Evolutionary conservation across 2,797 vertebrate species (phyloP), one percentile per base, ranked within the genome.

Genomic region (Molossus alvarezi): DNA sequence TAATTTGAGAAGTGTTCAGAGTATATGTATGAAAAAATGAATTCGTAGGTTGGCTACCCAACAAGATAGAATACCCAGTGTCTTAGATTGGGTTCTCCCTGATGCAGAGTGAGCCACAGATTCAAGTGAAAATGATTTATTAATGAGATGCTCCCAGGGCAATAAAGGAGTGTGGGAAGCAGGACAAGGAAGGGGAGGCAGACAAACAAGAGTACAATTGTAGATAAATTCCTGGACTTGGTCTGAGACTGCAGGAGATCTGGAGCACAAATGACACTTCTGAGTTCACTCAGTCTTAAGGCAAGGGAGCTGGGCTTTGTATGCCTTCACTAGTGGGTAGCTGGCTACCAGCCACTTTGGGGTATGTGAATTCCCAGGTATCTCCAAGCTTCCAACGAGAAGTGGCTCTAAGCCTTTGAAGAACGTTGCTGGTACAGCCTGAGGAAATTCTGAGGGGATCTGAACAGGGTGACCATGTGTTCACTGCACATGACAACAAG

Each of bases 51-150:
- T 62, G 18, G 29, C 21, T 29, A 23, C 27, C 53, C n/a, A 82
- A 69, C 58, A 75, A 86, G 75, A 90, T 53, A 71, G 23, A 85
- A 86, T n/a, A 62, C 15, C 18, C 76, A 81, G 12, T 5, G 0
- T 73, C 45, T 95, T 67, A 84, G n/a, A 55, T 9, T 64, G 55
- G 13, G 48, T 45, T 83, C 69, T 95, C 64, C 64, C 48, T 83
- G 55, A 87, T 57, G 64, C 17, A 71, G 27, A 29, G 20, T 65
- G 25, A 90, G 71, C 55, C 82, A 76, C 77, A 91, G 57, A 82
- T 71, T 82, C 48, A 83, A 82, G 77, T 27, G 37, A 11, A 67
- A 53, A n/a, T 60, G 18, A 7, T 58, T n/a, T 48, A 73, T 58
- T 65, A 76, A 57, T 53, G 23, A 91, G 73, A 10, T n/a, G 9